Base-by-base conservation (phyloP, 1,140 invertebrate species). In the Brachionus manjavacas region DNA sequence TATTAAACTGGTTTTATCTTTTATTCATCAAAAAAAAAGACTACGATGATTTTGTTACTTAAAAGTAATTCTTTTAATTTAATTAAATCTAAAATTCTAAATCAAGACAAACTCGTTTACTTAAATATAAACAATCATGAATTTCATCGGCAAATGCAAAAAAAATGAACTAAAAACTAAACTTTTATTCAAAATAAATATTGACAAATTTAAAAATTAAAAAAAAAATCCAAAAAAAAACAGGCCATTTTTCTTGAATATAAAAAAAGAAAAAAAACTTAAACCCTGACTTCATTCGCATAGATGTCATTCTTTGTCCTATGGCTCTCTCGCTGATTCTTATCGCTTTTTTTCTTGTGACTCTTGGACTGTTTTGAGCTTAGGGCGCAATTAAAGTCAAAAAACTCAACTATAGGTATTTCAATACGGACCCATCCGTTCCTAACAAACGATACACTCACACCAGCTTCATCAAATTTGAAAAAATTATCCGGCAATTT, bases 371-470 rank as follows among this genome's bases (percentile, higher is more conserved):
- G 20, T 25, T 52, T 76, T 7, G 72, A 76, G 46, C 23, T 49
- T 0, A 49, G 14, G 2, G 72, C 43, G 52, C 39, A 76, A 76
- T 76, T 76, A 46, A 76, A 76, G 28, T 76, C 72, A 76, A 76
- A 76, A 76, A 76, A 76, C 41, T 76, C 72, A 23, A 76, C 20
- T 25, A 76, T 76, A 4, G 72, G 72, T 76, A 76, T 76, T 76
- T 76, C 72, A 25, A 76, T 31, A 14, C 72, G 7, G 9, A 76
- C 72, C 72, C 72, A 76, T 76, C 72, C 72, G 43, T 76, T 76
- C 12, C 25, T 76, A 11, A 76, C 72, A 76, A 76, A 76, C 23
- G 72, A 76, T 1, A 76, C 72, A 76, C 41, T 76, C 6, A 76
- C 72, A 31, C 72, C 72, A 16, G 72, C 41, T 52, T 76, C 72